Base-by-base conservation (phyloP, 2,888 invertebrate species). In the Catocala fraxini region DNA sequence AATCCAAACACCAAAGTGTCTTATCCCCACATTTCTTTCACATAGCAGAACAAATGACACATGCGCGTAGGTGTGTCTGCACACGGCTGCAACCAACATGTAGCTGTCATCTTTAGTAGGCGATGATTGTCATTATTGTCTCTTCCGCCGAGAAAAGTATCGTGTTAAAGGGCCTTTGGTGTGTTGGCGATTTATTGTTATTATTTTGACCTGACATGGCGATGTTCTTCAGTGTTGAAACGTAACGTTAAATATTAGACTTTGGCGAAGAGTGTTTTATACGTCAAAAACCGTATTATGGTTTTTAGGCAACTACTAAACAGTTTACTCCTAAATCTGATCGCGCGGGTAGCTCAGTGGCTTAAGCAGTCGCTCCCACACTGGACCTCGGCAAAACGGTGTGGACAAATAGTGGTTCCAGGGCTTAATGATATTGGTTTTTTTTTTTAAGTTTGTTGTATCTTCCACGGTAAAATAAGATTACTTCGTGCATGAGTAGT, bases 21-120 rank as follows among this genome's bases (percentile, higher is more conserved):
- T 33, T 59, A 54, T 60, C 59, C 49, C 9, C 9, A 45, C 15
- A 45, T 51, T 48, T 48, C 45, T 45, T 39, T 33, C 52, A 45
- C 45, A 59, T n/a, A 25, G 58, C 59, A 48, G 41, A 60, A 65
- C 51, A 57, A 56, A 54, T 59, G 53, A 64, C 63, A 75, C 65
- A 65, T 65, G 69, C 63, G 79, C 75, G 81, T 82, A 76, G 82
- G 82, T 71, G 79, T 59, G 71, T 63, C 69, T 75, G 81, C 77
- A 81, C 70, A 69, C 70, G 78, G 69, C 64, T 84, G 81, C 83
- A 82, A 77, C 10, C 84, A 75, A 80, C 60, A 74, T 60, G 72
- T 77, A 77, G 73, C 79, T 77, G 80, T 80, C 74, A 73, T 72
- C 69, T 70, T 49, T 63, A 68, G 77, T 78, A 75, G 76, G 79